These are phyloP conservation scores for Colinus virginianus DNA, from an alignment of 2,113 vertebrate species.

Conservation along the genomic window DNA sequence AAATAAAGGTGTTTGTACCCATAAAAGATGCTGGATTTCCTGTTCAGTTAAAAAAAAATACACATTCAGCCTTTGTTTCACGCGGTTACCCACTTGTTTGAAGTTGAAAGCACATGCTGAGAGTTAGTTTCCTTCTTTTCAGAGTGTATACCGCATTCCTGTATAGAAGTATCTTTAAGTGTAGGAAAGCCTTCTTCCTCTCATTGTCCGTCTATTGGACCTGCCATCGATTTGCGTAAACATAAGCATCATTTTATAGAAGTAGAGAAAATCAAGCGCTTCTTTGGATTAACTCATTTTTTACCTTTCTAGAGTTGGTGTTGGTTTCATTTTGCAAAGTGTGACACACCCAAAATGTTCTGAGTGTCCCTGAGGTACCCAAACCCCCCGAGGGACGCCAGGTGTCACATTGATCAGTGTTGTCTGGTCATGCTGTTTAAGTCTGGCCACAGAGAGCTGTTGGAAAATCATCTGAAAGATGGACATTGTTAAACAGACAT, in stretches of 20 bases:
- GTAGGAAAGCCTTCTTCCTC: conserved; percentile 71
- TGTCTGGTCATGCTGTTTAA: background rate
- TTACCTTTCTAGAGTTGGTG: background rate
- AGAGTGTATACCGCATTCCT: background rate
- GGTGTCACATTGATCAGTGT: background rate
- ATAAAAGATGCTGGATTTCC: conserved; percentile 40
- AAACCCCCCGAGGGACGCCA: background rate
- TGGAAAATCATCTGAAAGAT: background rate
- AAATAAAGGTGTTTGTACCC: background rate
- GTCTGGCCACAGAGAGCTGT: background rate
- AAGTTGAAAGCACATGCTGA: conserved; percentile 20
- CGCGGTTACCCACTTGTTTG: conserved; percentile 6
- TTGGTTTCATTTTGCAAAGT: background rate
- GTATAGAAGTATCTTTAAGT: background rate
- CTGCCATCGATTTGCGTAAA: conserved; percentile 14
- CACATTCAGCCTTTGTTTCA: conserved; percentile 45
- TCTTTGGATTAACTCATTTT: background rate
- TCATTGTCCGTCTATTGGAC: conserved; percentile 41
- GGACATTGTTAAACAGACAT: background rate
- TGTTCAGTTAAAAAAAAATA: conserved; percentile 48
- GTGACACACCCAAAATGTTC: background rate
- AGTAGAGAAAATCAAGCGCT: background rate
- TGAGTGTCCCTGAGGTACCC: background rate
- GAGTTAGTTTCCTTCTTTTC: conserved; percentile 60
- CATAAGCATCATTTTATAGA: conserved; percentile 19